These are phyloP conservation scores for Eremophila alpestris DNA, from an alignment of 2,797 vertebrate species.

Conservation along the genomic window DNA sequence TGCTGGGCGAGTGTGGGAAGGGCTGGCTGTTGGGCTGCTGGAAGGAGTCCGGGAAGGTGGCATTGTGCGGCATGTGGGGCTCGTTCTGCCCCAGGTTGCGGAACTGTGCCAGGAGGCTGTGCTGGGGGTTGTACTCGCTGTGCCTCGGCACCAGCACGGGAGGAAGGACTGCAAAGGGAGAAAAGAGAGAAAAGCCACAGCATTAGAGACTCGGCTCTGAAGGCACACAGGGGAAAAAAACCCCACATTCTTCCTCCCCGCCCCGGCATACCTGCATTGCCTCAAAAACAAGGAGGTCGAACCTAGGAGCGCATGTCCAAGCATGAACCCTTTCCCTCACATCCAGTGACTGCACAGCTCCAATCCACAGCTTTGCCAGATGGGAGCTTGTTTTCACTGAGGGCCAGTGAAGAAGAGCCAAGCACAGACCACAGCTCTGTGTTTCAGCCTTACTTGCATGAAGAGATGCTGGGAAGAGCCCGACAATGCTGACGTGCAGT, in stretches of 20 bases:
- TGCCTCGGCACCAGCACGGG: slow-evolving; percentile 97
- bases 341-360: not conserved
- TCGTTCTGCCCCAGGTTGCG: slow-evolving; percentile 93
- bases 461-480: not conserved
- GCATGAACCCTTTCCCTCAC: not conserved
- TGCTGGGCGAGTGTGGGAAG: slow-evolving; percentile 90
- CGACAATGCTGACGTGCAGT: not conserved
- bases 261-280: not conserved
- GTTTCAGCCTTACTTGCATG: not conserved
- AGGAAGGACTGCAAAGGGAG: slow-evolving; percentile 85
- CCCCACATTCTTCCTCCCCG: not conserved
- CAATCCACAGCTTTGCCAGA: not conserved
- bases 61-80: slow-evolving; percentile 97
- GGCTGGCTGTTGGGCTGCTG: slow-evolving; percentile 87
- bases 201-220: not conserved
- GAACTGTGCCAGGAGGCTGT: slow-evolving; percentile 96
- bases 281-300: not conserved
- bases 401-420: not conserved
- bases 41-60: slow-evolving; percentile 94
- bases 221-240: not conserved
- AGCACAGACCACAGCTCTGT: not conserved
- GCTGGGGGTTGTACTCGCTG: slow-evolving; percentile 98
- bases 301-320: not conserved
- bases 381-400: not conserved
- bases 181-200: not conserved